Evolutionary conservation across 2,113 vertebrate genomes (phyloP).

Genomic region (Phalacrocorax aristotelis): DNA sequence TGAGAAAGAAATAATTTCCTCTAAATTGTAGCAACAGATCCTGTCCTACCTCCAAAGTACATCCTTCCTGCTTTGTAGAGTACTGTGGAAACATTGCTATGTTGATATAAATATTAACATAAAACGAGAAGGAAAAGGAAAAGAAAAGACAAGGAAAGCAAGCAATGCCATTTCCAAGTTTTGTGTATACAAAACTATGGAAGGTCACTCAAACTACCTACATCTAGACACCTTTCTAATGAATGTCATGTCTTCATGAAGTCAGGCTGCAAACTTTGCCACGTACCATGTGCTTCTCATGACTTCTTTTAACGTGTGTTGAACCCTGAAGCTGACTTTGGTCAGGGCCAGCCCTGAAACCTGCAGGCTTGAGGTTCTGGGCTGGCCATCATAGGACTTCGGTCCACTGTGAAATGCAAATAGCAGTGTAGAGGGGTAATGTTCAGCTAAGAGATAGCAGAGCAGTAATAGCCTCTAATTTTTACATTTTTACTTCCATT

Average conservation of each 20-base stretch:
- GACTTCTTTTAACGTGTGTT: background rate
- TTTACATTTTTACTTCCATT: background rate
- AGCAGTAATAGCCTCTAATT: background rate
- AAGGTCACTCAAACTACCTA: background rate
- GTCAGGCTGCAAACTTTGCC: background rate
- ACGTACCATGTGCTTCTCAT: background rate
- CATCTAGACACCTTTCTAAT: background rate
- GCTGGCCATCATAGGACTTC: background rate
- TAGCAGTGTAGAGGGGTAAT: rapidly evolving
- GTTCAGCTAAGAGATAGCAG: background rate
- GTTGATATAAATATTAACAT: background rate
- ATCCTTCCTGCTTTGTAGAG: background rate
- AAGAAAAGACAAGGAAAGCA: background rate
- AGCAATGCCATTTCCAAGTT: background rate
- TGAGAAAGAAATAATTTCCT: background rate
- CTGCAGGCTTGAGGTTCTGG: background rate
- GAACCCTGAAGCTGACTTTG: background rate
- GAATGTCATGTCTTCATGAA: background rate
- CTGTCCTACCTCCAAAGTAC: background rate
- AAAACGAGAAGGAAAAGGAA: background rate
- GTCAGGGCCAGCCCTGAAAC: background rate
- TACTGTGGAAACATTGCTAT: background rate
- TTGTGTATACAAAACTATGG: background rate
- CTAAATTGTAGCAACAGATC: background rate
- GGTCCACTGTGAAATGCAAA: background rate